A percentile compares a stretch with the other conserved stretches of the same genome.
Conservation (phyloP, 2,113 vertebrate species). For the Micromys minutus region DNA sequence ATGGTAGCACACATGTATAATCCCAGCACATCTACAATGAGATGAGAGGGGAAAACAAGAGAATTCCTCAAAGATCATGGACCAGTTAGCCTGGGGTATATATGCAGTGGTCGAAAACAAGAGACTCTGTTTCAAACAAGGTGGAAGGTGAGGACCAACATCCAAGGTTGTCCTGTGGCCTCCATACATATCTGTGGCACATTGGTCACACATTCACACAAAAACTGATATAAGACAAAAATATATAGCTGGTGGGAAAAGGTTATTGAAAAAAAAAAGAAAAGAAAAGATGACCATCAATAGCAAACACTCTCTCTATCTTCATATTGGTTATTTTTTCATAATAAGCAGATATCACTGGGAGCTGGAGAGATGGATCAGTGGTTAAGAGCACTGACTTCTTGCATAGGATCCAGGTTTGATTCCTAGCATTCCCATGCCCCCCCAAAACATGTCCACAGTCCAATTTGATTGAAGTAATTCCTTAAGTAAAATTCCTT, state of each 20-base stretch:
- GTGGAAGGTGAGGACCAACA: background rate
- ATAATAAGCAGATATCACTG: background rate
- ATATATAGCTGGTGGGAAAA: background rate
- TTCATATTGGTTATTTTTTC: background rate
- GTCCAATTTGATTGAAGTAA: background rate
- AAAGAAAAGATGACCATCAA: background rate
- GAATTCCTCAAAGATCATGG: background rate
- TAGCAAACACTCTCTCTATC: background rate
- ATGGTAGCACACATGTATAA: background rate
- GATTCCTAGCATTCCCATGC: background rate
- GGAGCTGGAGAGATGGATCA: background rate
- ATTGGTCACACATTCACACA: background rate
- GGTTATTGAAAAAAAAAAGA: background rate
- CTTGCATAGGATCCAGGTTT: background rate
- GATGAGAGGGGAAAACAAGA: background rate
- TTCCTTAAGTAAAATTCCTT: background rate
- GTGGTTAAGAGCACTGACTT: background rate
- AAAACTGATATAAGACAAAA: background rate
- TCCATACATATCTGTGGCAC: background rate
- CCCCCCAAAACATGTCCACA: background rate
- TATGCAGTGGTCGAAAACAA: background rate
- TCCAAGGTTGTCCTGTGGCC: background rate
- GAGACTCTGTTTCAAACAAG: background rate
- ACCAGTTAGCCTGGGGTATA: background rate
- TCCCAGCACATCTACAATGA: background rate